phyloP scores from a whole-genome alignment of 2,113 vertebrate species.

The Chloroceryle aenea region DNA sequence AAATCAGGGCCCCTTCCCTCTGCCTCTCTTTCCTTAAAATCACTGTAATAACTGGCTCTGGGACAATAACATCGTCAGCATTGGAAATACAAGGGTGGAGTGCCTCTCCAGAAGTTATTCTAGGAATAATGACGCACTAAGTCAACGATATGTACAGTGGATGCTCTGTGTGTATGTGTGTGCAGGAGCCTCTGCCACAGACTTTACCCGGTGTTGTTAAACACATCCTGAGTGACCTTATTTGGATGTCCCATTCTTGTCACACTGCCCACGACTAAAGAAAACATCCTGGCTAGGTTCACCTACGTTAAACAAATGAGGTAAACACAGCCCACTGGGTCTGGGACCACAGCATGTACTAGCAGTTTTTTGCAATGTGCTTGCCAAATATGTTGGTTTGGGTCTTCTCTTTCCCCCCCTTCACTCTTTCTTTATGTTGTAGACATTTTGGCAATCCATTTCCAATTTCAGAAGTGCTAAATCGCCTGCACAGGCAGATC shows the following conservation, averaged over 20 bases:
- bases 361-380: conserved; percentile 38
- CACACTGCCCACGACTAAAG: conserved; percentile 74
- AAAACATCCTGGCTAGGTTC: conserved; percentile 78
- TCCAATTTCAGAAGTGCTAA: background rate
- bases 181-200: conserved; percentile 30
- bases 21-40: background rate
- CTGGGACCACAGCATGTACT: background rate
- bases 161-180: background rate
- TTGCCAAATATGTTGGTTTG: background rate
- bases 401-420: background rate
- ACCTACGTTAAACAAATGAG: conserved; percentile 67
- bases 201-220: conserved; percentile 38
- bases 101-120: conserved; percentile 64
- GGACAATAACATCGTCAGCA: background rate
- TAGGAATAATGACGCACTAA: conserved; percentile 44
- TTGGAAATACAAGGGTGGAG: conserved; percentile 54
- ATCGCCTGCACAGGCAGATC: background rate
- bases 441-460: background rate
- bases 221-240: conserved; percentile 69
- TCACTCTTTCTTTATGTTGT: background rate
- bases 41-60: background rate
- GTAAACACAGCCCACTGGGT: conserved; percentile 62
- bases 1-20: background rate
- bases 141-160: background rate
- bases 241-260: conserved; percentile 77